Evolutionary conservation across 2,113 vertebrate genomes (phyloP).

Genomic region (Falcunculus frontatus): DNA sequence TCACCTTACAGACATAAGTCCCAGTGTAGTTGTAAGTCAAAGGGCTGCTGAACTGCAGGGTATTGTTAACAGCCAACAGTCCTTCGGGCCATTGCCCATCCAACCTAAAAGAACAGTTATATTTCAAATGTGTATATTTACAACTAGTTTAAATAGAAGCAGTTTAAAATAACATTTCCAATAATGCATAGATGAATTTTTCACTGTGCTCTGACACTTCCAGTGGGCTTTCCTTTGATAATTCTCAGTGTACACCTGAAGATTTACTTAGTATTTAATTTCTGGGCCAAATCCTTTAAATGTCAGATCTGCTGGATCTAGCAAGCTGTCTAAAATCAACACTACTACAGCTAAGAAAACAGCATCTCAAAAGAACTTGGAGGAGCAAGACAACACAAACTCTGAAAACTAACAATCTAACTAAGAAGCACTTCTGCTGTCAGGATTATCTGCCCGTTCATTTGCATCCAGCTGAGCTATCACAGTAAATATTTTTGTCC

Average conservation of each 20-base stretch:
- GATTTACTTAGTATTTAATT: background rate
- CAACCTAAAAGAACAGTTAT: constrained; percentile 70
- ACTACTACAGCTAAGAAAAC: background rate
- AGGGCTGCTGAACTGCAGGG: constrained; percentile 83
- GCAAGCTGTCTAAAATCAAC: background rate
- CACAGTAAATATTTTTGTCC: background rate
- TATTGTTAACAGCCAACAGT: constrained; percentile 81
- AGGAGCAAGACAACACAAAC: background rate
- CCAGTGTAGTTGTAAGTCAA: constrained; percentile 90
- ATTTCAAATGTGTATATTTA: background rate
- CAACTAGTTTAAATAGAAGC: background rate
- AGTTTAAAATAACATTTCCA: background rate
- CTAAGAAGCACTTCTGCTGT: background rate
- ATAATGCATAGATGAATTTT: background rate
- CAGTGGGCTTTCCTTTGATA: background rate
- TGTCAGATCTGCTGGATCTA: background rate
- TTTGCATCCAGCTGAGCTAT: background rate
- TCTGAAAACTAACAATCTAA: background rate
- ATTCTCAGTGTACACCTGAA: background rate
- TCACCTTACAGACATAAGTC: constrained; percentile 88
- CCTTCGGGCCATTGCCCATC: constrained; percentile 87
- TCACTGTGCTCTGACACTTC: background rate
- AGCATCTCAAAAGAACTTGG: background rate
- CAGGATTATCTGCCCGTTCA: background rate
- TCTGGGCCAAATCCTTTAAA: background rate